Conservation (phyloP, 2,797 vertebrate species). For the Pagetopsis macropterus region DNA sequence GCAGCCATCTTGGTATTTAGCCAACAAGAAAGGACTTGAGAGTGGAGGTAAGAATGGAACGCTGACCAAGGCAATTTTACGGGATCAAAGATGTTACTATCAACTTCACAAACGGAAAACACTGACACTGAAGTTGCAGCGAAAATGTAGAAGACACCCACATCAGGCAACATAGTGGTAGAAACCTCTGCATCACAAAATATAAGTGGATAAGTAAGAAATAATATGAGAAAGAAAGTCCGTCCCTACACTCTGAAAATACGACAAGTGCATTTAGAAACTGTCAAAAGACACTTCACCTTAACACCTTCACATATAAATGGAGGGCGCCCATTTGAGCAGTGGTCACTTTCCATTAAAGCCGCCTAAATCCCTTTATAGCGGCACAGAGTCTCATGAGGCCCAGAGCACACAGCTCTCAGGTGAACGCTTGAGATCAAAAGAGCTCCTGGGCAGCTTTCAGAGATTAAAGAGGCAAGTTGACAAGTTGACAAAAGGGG, state of each 20-base stretch:
- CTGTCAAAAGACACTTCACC: slow-evolving; percentile 2
- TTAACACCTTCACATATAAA: slow-evolving; percentile 4
- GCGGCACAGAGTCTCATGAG: slow-evolving; percentile 13
- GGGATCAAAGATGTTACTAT: no score
- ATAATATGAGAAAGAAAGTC: no score
- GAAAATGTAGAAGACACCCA: no score
- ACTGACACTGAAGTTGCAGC: no score
- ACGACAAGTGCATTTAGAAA: background rate
- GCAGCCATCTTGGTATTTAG: no score
- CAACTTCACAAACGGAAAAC: no score
- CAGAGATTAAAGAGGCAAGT: slow-evolving; percentile 53
- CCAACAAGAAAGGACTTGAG: no score
- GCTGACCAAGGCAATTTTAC: no score
- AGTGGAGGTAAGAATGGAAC: no score
- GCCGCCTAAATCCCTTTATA: slow-evolving; percentile 22
- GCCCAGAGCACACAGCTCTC: slow-evolving; percentile 39
- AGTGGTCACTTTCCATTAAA: slow-evolving; percentile 48
- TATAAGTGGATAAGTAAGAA: no score
- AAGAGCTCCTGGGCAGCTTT: slow-evolving; percentile 42
- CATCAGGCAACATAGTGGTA: no score
- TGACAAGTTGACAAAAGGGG: slow-evolving; percentile 45
- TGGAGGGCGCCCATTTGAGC: slow-evolving; percentile 18
- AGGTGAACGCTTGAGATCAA: slow-evolving; percentile 45
- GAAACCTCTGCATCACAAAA: no score
- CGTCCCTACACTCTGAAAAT: background rate